phyloP scores from a whole-genome alignment of 2,113 vertebrate genomes.

The Halcyon senegalensis region DNA sequence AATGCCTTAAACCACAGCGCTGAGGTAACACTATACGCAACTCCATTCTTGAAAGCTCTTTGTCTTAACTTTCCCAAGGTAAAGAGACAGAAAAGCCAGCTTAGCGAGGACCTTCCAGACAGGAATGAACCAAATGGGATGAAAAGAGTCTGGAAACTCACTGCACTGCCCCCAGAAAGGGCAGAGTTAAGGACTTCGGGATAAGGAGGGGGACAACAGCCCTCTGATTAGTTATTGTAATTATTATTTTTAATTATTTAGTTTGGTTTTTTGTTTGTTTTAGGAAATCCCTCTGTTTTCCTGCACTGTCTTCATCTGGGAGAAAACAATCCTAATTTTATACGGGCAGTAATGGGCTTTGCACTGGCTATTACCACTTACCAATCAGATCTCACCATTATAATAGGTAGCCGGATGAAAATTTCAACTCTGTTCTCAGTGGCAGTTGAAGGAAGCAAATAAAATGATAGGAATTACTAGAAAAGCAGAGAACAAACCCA shows the following conservation, averaged over 20 bases:
- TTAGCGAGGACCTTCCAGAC: background rate
- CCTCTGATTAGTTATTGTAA: background rate
- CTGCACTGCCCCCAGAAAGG: rapidly evolving
- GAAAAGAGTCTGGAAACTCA: background rate
- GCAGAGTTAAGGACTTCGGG: background rate
- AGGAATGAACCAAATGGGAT: background rate
- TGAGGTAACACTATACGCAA: background rate
- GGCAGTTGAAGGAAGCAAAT: background rate
- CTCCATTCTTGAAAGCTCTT: background rate
- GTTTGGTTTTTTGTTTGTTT: background rate
- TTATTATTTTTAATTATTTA: too few species aligned
- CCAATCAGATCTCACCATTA: background rate
- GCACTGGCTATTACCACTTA: background rate
- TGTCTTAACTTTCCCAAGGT: background rate
- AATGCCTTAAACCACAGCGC: background rate
- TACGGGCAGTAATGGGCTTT: background rate
- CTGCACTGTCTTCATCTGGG: background rate
- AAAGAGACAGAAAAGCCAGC: background rate
- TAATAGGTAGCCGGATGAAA: background rate
- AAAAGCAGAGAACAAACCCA: background rate
- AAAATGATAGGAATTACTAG: background rate
- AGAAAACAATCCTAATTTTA: background rate
- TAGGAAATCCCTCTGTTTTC: background rate
- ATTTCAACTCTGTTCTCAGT: background rate
- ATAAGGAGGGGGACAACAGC: background rate